Base-by-base conservation (phyloP, 2,113 vertebrate species). In the Dicerorhinus sumatrensis region DNA sequence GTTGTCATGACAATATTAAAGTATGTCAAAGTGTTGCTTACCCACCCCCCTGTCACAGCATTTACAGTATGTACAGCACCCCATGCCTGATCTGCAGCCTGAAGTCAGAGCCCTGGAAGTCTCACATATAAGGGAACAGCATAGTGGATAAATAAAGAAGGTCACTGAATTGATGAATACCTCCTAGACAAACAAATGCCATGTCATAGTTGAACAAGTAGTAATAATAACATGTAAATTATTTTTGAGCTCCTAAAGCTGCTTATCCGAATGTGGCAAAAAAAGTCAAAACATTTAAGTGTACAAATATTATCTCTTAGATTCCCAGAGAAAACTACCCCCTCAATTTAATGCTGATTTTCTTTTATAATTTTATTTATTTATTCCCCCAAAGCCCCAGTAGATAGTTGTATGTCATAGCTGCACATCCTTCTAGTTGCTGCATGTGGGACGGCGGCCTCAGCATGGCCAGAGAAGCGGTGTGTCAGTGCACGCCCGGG, bases 241-340 rank as follows among this genome's bases (percentile, higher is more conserved):
- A 17, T 48, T 60, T 77, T 82, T 81, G 54, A 93, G 51, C 39
- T 51, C 36, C 36, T 79, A 65, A 89, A 67, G 33, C 62, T 69
- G 25, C 36, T 88, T 51, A 60, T 95, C 46, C 62, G 33, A 48
- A 62, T 85, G 20, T 85, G 33, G 2, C 17, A 21, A 69, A 27
- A 36, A 94, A 69, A 75, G 11, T 77, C 73, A 92, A 95, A 87
- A 46, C 51, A 89, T 54, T 76, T 82, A 84, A 89, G 62, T 73
- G 42, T 56, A 42, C 31, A 65, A 65, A 62, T 82, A 62, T 21
- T 82, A 33, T 82, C 54, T 67, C 91, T 85, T 33, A n/a, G 80
- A 36, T 54, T 62, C 17, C 48, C 51, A 63, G 27, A 58, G 73
- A 69, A 94, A 95, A 84, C 46, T 54, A 31, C 25, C 4, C 18